Base-by-base conservation (phyloP, 2,113 vertebrate genomes). In the Tiliqua scincoides region DNA sequence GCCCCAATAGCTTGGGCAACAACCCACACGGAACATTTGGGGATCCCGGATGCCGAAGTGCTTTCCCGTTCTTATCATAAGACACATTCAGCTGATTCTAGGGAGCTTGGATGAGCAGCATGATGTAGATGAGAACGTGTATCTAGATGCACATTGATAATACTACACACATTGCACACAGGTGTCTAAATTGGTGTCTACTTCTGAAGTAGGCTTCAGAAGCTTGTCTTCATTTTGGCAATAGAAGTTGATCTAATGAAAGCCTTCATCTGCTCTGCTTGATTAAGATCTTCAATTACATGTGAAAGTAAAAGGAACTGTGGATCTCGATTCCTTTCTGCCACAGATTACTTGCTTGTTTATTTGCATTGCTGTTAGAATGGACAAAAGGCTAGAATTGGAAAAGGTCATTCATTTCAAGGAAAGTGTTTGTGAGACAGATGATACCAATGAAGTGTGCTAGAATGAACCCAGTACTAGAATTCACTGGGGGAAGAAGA, bases 371-470 rank as follows among this genome's bases (percentile, higher is more conserved):
- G 59, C 54, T 59, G 27, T 62, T n/a, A 70, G 14, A 43, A 71
- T 68, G 54, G 83, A 89, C 84, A 27, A 61, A 83, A 93, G 84
- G n/a, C 84, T 77, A 74, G 91, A 91, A 40, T 54, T 84, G 81
- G 78, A 91, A 91, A 93, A 74, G 32, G 89, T 90, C 83, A 43
- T 90, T 92, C 37, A 84, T 81, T 93, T 94, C 91, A 88, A 86
- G 43, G 85, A 79, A 84, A 90, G 72, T 88, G 89, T 85, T 91
- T 93, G 79, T 85, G 85, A 94, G 92, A 93, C 93, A 95, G 94
- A 93, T 93, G 91, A 95, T 87, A 93, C 92, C 94, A 95, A 79
- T 71, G 89, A 94, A 92, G 93, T 95, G 93, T 94, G 92, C 93
- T 95, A 92, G 92, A 94, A 93, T 91, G 91, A 95, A 88, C 86